phyloP scores from a whole-genome alignment of 92 coral and sea anemone species.

The Porites lobata region DNA sequence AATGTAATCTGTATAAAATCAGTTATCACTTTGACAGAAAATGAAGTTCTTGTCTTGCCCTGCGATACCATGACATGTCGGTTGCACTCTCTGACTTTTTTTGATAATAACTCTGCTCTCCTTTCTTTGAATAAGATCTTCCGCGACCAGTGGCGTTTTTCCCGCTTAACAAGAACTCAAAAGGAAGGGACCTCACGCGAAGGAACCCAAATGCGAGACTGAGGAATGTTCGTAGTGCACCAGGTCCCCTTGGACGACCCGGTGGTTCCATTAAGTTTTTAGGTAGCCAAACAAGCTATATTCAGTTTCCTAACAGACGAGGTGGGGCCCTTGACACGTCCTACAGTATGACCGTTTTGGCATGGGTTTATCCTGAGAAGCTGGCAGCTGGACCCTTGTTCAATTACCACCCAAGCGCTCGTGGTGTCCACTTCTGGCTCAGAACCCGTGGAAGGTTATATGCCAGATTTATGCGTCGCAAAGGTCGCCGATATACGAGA shows the following conservation, averaged over 20 bases:
- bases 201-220: conserved; percentile 57
- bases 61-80: neutral
- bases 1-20: no score
- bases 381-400: conserved; percentile 80
- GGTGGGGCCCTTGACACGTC: conserved; percentile 74
- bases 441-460: conserved; percentile 45
- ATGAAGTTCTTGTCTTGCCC: no score
- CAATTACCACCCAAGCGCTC: conserved; percentile 83
- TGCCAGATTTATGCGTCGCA: conserved; percentile 74
- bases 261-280: conserved; percentile 64
- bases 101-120: neutral
- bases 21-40: no score
- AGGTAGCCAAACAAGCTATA: conserved; percentile 56
- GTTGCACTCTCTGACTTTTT: neutral
- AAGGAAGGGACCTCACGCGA: conserved; percentile 61
- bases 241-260: conserved; percentile 69
- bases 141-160: conserved; percentile 67
- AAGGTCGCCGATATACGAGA: conserved; percentile 51
- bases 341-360: conserved; percentile 65
- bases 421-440: conserved; percentile 84
- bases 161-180: conserved; percentile 63
- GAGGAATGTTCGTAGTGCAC: conserved; percentile 51
- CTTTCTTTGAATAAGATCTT: conserved; percentile 22
- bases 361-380: conserved; percentile 65
- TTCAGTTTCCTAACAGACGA: conserved; percentile 68